Evolutionary conservation across 2,888 invertebrate species (phyloP), one percentile per base, ranked within the genome.

Genomic region (Drosophila niveifrons): DNA sequence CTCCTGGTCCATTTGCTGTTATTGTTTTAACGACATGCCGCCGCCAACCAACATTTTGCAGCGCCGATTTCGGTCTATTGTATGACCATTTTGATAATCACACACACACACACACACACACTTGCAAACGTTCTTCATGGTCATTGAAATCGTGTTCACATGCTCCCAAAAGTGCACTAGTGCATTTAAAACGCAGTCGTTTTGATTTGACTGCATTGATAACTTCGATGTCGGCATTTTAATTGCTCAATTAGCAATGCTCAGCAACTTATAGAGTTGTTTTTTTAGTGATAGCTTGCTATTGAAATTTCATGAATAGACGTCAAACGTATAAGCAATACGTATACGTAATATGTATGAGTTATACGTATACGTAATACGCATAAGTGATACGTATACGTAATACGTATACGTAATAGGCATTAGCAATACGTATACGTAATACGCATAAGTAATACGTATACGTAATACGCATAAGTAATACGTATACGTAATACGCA

Each of bases 21-120:
- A 52, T 41, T 55, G 55, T 18, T 55, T 29, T 11, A 28, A 29
- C 48, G 31, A 48, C 51, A 51, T 36, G 29, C 48, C 18, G 46
- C 23, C 39, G n/a, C 10, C 52, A n/a, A n/a, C n/a, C 47, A 28
- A 47, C 28, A 34, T 46, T 56, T 56, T 3, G 56, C 36, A 23
- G 46, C 46, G 18, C 31, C n/a, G 55, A 44, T 55, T 44, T 18
- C 31, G 3, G 13, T 28, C 28, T 13, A 28, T 47, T 28, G 47
- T 18, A 23, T 23, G 18, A 9, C 48, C 31, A 51, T 50, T 36
- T 28, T 13, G 47, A 47, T 47, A 47, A 55, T 50, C 53, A 48
- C 36, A 36, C 36, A 34, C 11, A 10, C 31, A 9, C 31, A 28
- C 4, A 29, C 29, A 8, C 7, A 29, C 6, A 48, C 58, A 53